Conservation (phyloP, 2,797 vertebrate species). For the Hylomyscus alleni region DNA sequence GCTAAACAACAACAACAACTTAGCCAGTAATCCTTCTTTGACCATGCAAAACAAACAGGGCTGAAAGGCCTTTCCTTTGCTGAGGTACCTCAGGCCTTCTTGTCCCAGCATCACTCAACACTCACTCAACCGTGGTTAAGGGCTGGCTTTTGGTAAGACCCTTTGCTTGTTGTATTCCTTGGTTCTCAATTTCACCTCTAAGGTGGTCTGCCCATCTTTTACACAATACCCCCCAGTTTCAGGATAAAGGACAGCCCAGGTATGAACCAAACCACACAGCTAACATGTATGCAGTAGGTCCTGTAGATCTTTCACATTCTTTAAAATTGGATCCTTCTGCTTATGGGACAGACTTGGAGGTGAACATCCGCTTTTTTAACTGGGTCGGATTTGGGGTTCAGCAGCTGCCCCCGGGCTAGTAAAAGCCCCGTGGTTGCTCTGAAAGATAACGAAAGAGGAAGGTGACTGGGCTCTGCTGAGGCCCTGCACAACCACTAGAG, state of each 20-base stretch:
- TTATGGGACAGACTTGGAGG: background rate
- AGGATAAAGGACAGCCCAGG: background rate
- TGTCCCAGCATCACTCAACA: background rate
- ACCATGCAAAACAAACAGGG: background rate
- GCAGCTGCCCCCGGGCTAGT: background rate
- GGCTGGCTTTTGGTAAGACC: background rate
- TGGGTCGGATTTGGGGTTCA: background rate
- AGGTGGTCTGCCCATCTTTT: too few relatives aligned
- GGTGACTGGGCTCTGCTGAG: background rate
- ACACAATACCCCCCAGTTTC: background rate
- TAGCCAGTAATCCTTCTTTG: background rate
- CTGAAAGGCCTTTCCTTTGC: background rate
- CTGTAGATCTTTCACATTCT: background rate
- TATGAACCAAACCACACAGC: background rate
- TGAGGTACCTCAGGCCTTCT: background rate
- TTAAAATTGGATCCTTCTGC: background rate
- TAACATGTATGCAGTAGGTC: background rate
- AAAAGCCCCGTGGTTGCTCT: background rate
- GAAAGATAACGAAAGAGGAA: background rate
- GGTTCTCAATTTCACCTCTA: background rate
- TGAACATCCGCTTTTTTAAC: background rate
- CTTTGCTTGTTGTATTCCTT: background rate
- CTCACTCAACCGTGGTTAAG: background rate
- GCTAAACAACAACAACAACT: background rate
- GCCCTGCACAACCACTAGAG: accelerated